phyloP scores from a whole-genome alignment of 2,113 vertebrate genomes.

The Connochaetes taurinus region DNA sequence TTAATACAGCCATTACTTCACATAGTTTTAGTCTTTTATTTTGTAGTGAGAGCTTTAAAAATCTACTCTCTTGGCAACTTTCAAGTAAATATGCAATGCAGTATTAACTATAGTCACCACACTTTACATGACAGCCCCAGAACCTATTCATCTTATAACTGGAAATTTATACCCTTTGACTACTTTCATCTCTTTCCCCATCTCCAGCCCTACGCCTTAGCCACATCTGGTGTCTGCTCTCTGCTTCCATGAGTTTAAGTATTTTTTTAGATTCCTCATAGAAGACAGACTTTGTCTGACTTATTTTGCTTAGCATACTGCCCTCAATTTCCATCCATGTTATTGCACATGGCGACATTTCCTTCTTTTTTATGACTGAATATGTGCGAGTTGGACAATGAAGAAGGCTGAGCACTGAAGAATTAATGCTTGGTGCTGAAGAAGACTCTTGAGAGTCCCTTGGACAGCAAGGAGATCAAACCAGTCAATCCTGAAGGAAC shows the following conservation, averaged over 20 bases:
- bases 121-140: background rate
- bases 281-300: background rate
- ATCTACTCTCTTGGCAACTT: background rate
- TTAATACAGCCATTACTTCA: background rate
- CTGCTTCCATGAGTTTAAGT: background rate
- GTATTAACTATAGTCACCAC: background rate
- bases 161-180: background rate
- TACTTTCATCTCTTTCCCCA: background rate
- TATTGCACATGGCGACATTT: background rate
- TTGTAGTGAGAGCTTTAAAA: background rate
- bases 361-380: background rate
- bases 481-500: background rate
- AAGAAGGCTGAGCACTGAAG: background rate
- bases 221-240: background rate
- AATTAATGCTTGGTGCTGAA: background rate
- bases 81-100: background rate
- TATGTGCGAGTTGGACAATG: background rate
- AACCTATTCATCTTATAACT: background rate
- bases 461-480: background rate
- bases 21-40: background rate
- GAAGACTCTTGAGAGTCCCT: background rate
- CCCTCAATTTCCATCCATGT: background rate
- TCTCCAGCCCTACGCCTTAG: rapidly evolving
- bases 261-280: background rate
- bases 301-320: background rate